Evolutionary conservation across 1,140 invertebrate genomes (phyloP).

Genomic region (Camponotus pennsylvanicus): DNA sequence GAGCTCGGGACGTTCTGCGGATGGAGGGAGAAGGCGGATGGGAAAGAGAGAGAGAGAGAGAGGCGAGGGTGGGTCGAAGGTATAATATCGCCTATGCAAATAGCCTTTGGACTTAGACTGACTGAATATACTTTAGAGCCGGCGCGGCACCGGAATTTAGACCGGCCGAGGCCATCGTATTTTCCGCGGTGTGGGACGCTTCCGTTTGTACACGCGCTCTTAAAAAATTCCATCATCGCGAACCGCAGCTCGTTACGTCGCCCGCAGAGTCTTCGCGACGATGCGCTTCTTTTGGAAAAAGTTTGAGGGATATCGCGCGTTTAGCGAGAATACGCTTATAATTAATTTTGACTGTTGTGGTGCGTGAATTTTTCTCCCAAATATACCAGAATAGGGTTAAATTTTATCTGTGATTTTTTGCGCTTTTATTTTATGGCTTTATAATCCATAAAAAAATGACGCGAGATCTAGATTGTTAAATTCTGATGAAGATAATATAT

Average conservation of each 20-base stretch:
- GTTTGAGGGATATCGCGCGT: slow-evolving; percentile 42
- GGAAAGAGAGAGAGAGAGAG: slow-evolving; percentile 11
- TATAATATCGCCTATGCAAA: slow-evolving; percentile 87
- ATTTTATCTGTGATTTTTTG: background rate
- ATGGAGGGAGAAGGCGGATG: slow-evolving; percentile 46
- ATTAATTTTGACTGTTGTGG: background rate
- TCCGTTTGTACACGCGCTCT: slow-evolving; percentile 46
- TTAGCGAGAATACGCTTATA: slow-evolving; percentile 4
- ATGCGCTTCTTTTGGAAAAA: background rate
- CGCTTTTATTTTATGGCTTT: background rate
- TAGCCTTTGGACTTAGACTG: slow-evolving; percentile 86
- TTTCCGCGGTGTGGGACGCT: slow-evolving; percentile 47
- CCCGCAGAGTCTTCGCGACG: slow-evolving; percentile 50
- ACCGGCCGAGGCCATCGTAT: slow-evolving; percentile 54
- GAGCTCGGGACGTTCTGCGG: slow-evolving; percentile 62
- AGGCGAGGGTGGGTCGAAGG: slow-evolving; percentile 72
- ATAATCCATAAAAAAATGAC: background rate
- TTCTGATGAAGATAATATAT: background rate
- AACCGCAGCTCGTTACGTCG: slow-evolving; percentile 56
- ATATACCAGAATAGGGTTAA: background rate
- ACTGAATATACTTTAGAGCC: slow-evolving; percentile 83
- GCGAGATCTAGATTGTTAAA: background rate
- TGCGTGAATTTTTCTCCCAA: background rate
- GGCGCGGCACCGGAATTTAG: slow-evolving; percentile 67
- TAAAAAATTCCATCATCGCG: slow-evolving; percentile 69